phyloP scores from a whole-genome alignment of 2,797 vertebrate species.

The Melanotaenia pygmaea region DNA sequence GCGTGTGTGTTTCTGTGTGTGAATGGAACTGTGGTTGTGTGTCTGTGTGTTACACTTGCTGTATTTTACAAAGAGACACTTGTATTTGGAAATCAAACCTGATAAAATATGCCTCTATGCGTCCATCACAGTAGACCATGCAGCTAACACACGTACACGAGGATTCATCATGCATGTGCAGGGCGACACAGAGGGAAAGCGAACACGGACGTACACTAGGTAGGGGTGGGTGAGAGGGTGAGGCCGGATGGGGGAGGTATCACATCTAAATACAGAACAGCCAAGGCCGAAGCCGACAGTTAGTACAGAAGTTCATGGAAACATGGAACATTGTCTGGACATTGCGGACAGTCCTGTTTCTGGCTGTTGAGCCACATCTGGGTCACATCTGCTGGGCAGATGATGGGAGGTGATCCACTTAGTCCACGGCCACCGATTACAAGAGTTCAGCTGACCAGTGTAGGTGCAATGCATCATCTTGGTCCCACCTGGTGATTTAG shows the following conservation, averaged over 20 bases:
- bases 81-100: conserved; percentile 33
- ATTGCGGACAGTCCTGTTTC: conserved; percentile 53
- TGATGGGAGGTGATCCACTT: background rate
- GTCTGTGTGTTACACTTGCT: conserved; percentile 16
- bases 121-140: conserved; percentile 76
- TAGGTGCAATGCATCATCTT: conserved; percentile 2
- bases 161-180: conserved; percentile 74
- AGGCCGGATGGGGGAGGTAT: conserved; percentile 22
- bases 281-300: conserved; percentile 69
- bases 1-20: conserved; percentile 6
- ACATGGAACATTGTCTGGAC: conserved; percentile 62
- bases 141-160: conserved; percentile 70
- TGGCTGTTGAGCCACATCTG: conserved; percentile 34
- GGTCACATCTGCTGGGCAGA: conserved; percentile 31
- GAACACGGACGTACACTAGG: conserved; percentile 50
- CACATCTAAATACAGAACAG: conserved; percentile 77
- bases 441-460: conserved; percentile 16
- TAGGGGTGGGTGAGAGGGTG: background rate
- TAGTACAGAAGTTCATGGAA: conserved; percentile 73
- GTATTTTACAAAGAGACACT: conserved; percentile 30
- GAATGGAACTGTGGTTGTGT: background rate
- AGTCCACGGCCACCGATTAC: conserved; percentile 16
- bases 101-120: conserved; percentile 40
- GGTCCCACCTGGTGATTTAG: conserved; percentile 23
- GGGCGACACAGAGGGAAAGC: conserved; percentile 51